A percentile compares a stretch with the other conserved stretches of the same genome.
Evolutionary conservation across 2,113 vertebrate species (phyloP).

Genomic region (Emydocephalus ijimae): DNA sequence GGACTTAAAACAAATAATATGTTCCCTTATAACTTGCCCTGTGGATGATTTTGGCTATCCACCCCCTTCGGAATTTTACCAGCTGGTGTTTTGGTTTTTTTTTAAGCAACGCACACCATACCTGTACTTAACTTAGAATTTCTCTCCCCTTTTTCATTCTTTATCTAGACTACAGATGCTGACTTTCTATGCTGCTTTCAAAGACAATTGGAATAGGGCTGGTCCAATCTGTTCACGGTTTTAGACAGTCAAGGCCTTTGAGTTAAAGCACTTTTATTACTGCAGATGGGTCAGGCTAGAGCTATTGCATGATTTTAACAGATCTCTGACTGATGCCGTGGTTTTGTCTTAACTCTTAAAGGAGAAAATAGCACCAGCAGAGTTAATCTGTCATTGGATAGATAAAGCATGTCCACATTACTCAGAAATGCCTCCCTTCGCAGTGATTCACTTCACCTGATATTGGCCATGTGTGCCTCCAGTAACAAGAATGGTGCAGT

Average conservation of each 20-base stretch:
- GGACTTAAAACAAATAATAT: neutral
- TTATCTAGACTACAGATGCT: neutral
- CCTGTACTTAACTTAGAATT: neutral
- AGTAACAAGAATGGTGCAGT: neutral
- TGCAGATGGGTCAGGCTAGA: neutral
- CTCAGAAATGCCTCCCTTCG: neutral
- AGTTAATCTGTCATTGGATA: neutral
- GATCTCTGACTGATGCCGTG: neutral
- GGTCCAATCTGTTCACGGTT: neutral
- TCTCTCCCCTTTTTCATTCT: neutral
- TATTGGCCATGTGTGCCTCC: neutral
- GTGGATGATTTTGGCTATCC: neutral
- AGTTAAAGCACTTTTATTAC: neutral
- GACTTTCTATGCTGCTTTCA: neutral
- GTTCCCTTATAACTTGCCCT: neutral
- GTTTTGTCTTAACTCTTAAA: neutral
- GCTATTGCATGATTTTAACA: neutral
- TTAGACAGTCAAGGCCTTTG: neutral
- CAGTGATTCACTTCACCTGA: neutral
- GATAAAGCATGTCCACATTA: neutral
- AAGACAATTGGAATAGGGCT: neutral
- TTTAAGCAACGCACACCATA: neutral
- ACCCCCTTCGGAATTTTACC: neutral
- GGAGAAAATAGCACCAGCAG: neutral
- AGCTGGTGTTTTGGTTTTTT: too few relatives aligned